These are phyloP conservation scores for Myripristis murdjan DNA, from an alignment of 2,797 vertebrate genomes.

Conservation along the genomic window DNA sequence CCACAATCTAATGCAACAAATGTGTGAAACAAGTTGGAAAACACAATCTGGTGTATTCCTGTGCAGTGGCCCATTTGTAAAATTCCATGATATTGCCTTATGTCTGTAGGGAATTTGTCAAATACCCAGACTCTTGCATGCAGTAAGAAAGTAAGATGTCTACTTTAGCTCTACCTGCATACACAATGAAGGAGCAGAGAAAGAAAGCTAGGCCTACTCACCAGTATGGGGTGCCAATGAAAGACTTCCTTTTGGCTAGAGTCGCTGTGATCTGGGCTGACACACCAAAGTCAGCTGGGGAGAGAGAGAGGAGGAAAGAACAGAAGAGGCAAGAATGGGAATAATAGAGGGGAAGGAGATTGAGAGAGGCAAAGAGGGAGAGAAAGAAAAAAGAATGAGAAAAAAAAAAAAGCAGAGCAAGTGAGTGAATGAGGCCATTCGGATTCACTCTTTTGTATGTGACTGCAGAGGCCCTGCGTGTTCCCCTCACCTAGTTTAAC, in stretches of 20 bases:
- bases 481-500: slow-evolving; percentile 94
- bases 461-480: slow-evolving; percentile 1
- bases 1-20: not conserved
- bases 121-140: not conserved
- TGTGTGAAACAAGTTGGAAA: not conserved
- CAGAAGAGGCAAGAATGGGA: not conserved
- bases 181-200: not conserved
- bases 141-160: not conserved
- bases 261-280: slow-evolving; percentile 99
- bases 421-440: slow-evolving; percentile 37
- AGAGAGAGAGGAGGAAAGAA: not conserved
- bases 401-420: slow-evolving; percentile 7
- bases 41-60: not conserved
- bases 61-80: not conserved
- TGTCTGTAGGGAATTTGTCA: not conserved
- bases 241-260: slow-evolving; percentile 98
- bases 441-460: slow-evolving; percentile 27
- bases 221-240: slow-evolving; percentile 99
- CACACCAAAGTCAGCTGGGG: slow-evolving; percentile 96
- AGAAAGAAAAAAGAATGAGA: not conserved
- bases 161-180: not conserved
- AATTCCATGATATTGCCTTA: not conserved
- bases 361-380: not conserved
- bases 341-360: not conserved
- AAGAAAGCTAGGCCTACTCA: slow-evolving; percentile 76